Evolutionary conservation across 2,113 vertebrate genomes (phyloP), one percentile per base, ranked within the genome.

Genomic region (Sterrhoptilus dennistouni): DNA sequence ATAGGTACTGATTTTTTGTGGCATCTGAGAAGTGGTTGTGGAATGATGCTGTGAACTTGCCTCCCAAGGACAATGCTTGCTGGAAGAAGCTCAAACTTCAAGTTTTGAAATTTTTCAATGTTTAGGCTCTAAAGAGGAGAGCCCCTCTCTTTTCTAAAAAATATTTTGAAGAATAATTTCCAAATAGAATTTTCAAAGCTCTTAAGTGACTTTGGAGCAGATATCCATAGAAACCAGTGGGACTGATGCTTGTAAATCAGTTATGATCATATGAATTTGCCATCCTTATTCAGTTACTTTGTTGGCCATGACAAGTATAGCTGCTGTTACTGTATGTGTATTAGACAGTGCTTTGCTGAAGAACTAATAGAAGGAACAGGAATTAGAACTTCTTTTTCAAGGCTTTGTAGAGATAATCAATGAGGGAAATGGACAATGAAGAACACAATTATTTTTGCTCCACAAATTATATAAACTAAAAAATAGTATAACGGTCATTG

Each of bases 1-100:
- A 99, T 99, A 96, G 99, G 99, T 99, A 98, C 77, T 87, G 56
- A 74, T 94, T 89, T 93, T 85, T 74, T 38, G 13, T 90, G 38
- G 6, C 14, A 45, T 92, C 44, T 91, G 79, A 83, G 33, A 90
- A 77, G 16, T 70, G 40, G 6, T 33, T 91, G 29, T 77, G 50
- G 53, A 88, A 80, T 63, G 52, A 45, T 90, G 47, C 50, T 29
- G 6, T 84, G 72, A 91, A 82, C 2, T 3, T 47, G 49, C 20
- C 15, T 87, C 49, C 91, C 1, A 1, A 22, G 42, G 57, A 31
- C 52, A 82, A 33, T 11, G 47, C 35, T 79, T 94, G 64, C 71
- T 83, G n/a, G 40, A 69, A 83, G 36, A 64, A 88, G 42, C 29
- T 91, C 33, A 76, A 3, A 75, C 15, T 21, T 61, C 8, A 81